Conservation (phyloP, 2,888 invertebrate species). For the Pterobdella sp. region DNA sequence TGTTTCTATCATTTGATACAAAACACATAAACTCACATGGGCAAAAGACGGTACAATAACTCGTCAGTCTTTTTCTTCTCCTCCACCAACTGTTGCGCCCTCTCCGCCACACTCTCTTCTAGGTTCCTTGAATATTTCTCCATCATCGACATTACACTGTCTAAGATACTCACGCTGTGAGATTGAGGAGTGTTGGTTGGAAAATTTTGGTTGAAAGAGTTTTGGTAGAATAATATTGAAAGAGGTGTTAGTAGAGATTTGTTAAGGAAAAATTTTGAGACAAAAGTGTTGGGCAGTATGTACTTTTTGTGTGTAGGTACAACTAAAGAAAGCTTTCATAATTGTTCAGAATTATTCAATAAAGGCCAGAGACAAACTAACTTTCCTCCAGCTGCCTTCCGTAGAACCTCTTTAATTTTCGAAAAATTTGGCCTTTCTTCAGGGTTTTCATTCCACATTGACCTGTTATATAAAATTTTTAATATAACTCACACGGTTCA, state of each 20-base stretch:
- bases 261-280: no score
- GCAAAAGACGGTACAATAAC: conserved; percentile 46
- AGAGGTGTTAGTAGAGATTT: neutral
- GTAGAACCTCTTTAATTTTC: conserved; percentile 38
- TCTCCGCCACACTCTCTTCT: conserved; percentile 44
- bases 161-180: conserved; percentile 34
- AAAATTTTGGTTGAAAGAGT: neutral
- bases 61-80: conserved; percentile 48
- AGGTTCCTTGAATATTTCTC: conserved; percentile 47
- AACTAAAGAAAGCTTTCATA: neutral
- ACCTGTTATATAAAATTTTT: no score
- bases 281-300: neutral
- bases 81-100: conserved; percentile 45
- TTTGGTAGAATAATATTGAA: neutral
- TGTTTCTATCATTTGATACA: neutral
- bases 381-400: conserved; percentile 39
- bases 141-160: conserved; percentile 40
- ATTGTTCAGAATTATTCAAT: neutral
- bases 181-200: neutral
- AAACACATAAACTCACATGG: conserved; percentile 40
- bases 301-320: neutral
- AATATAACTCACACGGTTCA: neutral
- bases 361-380: conserved; percentile 37
- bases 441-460: conserved; percentile 39
- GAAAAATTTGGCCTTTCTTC: conserved; percentile 40